These are phyloP conservation scores for Autographa gamma DNA, from an alignment of 2,888 invertebrate genomes.

Conservation along the genomic window DNA sequence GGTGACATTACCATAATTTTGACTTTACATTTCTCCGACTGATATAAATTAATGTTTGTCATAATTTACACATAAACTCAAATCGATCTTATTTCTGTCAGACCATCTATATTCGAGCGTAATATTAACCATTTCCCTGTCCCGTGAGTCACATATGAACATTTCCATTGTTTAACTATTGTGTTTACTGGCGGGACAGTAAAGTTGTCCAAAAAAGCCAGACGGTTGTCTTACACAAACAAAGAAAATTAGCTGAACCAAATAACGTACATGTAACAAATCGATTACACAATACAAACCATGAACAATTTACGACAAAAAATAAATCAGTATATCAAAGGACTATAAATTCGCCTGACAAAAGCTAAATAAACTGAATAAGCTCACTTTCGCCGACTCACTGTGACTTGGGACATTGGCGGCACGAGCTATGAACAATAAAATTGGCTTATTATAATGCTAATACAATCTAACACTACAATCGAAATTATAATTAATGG, in stretches of 20 bases:
- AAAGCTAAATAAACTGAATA: constrained; percentile 35
- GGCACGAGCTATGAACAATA: constrained; percentile 18
- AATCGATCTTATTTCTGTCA: neutral
- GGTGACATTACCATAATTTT: neutral
- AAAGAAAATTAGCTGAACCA: constrained; percentile 32
- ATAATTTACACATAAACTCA: neutral
- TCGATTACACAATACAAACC: constrained; percentile 32
- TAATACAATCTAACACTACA: constrained; percentile 31
- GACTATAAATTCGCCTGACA: constrained; percentile 46
- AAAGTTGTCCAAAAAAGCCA: constrained; percentile 15
- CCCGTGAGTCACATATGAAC: no score
- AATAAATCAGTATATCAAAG: constrained; percentile 32
- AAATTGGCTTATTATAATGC: constrained; percentile 20
- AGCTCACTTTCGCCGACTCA: constrained; percentile 62
- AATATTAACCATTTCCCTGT: neutral
- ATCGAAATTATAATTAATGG: constrained; percentile 28
- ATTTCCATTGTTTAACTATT: no score
- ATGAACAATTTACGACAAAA: constrained; percentile 33
- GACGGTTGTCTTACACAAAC: constrained; percentile 3
- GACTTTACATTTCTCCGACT: neutral
- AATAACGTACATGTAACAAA: constrained; percentile 19
- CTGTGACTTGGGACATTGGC: constrained; percentile 60
- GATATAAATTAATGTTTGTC: neutral
- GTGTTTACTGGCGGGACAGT: no score
- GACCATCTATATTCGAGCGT: neutral